Evolutionary conservation across 2,797 vertebrate genomes (phyloP).

Genomic region (Tauraco hartlaubi): DNA sequence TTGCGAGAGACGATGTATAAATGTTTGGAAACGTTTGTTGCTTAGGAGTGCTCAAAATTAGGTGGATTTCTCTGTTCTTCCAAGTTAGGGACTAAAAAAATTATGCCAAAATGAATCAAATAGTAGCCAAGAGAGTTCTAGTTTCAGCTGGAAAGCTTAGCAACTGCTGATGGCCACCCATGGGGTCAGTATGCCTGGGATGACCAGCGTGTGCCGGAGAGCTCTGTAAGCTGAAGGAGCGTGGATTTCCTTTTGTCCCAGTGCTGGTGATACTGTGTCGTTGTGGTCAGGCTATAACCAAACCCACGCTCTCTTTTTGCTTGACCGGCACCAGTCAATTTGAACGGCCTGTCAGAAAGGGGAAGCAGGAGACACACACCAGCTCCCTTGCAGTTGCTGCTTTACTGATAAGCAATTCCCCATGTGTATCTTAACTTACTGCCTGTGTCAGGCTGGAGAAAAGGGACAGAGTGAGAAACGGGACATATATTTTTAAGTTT

Average conservation of each 20-base stretch:
- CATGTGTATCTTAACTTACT: neutral
- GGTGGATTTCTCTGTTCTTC: neutral
- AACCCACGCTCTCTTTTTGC: fast-evolving
- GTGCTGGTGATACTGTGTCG: fast-evolving
- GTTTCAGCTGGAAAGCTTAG: neutral
- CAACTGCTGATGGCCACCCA: neutral
- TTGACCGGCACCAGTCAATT: neutral
- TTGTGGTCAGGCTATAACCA: neutral
- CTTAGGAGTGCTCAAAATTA: neutral
- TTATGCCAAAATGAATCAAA: neutral
- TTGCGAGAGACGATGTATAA: neutral
- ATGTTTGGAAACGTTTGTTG: neutral
- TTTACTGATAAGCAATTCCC: neutral
- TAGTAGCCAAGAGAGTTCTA: neutral
- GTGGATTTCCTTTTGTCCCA: neutral
- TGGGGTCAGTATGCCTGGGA: neutral
- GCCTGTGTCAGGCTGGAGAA: neutral
- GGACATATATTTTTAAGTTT: neutral
- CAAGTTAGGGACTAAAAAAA: fast-evolving
- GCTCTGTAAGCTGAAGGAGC: neutral
- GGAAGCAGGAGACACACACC: neutral
- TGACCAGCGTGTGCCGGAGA: neutral
- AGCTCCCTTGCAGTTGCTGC: neutral
- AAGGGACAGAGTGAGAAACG: neutral
- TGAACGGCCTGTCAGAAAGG: fast-evolving